Base-by-base conservation (phyloP, 2,113 vertebrate species). In the Pelecanus crispus region DNA sequence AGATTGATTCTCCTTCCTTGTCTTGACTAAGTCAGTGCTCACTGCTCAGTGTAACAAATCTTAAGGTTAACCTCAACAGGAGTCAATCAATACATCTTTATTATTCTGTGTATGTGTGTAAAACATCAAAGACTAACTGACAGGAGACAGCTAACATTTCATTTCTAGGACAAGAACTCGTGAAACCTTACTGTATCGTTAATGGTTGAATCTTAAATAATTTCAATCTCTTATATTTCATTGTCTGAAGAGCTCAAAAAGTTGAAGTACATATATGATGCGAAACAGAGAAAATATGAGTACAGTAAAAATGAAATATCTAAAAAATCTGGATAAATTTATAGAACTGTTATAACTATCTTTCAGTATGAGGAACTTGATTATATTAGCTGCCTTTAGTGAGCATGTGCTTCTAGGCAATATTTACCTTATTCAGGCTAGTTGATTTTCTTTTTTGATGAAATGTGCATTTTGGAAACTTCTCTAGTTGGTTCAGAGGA, bases 71-170 rank as follows among this genome's bases (percentile, higher is more conserved):
- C 96, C 94, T 95, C 86, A 95, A 90, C 74, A 95, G 78, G 91
- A 97, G 94, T 87, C 94, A 91, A 95, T 97, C 95, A 81, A 96
- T 97, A 95, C 34, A 84, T 94, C 84, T 92, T 97, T 96, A 97
- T 95, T 96, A 97, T 97, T 94, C 95, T 94, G 84, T 88, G 86
- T 85, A 91, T 80, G 89, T 90, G 84, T 92, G 81, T 92, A 91
- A 91, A 91, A 90, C 92, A 92, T 95, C 91, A 94, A 95, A 96
- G 95, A 80, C 52, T 89, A 91, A 95, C 86, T 88, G 91, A 92
- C 89, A 96, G 94, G 84, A 95, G 86, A 80, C 70, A 85, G 89
- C 89, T 94, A 97, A 96, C 86, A 88, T 92, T 96, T 96, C 66
- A 92, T 94, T 95, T 94, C 86, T 91, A 72, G 78, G 81, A 89